Conservation (phyloP, 35 echinoderm and acorn worm genomes). For the Holothuria glaberrima region DNA sequence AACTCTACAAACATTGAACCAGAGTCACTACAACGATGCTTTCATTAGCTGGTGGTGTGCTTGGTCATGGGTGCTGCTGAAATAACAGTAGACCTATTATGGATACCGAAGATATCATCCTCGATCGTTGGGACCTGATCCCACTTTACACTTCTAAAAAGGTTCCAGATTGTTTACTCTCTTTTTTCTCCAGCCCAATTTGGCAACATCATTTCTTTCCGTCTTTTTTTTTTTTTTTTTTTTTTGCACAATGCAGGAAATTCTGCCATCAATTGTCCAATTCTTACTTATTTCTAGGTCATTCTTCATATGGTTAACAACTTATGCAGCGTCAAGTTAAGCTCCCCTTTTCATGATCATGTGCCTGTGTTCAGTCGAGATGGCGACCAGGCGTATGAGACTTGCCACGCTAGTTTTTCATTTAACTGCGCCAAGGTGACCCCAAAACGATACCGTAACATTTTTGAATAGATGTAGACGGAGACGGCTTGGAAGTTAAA, state of each 20-base stretch:
- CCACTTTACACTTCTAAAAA: not conserved
- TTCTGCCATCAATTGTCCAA: conserved; percentile 47
- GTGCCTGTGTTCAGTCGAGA: no score
- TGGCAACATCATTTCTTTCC: not conserved
- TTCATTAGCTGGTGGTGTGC: not conserved
- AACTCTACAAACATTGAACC: conserved; percentile 28
- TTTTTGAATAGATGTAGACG: no score
- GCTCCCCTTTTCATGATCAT: no score
- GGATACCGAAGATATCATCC: not conserved
- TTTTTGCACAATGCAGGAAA: not conserved
- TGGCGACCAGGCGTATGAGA: no score
- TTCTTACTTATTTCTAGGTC: not conserved
- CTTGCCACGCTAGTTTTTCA: no score
- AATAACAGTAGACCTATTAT: no score
- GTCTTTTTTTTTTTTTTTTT: no score
- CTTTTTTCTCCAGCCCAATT: not conserved
- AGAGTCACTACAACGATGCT: not conserved
- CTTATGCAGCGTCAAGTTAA: no score
- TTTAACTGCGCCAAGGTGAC: no score
- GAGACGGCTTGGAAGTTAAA: no score
- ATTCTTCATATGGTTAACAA: conserved; percentile 2
- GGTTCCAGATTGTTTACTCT: not conserved
- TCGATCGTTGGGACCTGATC: not conserved
- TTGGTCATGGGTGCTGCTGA: no score
- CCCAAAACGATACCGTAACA: no score